Evolutionary conservation across 2,888 invertebrate genomes (phyloP).

Genomic region (Cacoxenus indagator): DNA sequence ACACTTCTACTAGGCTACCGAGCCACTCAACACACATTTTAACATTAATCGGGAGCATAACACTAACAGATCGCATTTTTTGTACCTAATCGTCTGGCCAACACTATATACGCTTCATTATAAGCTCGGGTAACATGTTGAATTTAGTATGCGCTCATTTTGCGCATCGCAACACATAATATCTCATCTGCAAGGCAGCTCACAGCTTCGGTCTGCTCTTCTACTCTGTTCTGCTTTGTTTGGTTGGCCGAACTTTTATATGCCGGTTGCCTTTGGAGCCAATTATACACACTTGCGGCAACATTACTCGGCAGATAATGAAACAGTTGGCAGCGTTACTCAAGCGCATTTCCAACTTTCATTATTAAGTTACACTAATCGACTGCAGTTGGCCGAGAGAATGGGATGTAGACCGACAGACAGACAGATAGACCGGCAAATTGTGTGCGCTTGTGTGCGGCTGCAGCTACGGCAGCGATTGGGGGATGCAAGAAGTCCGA

Average conservation of each 20-base stretch:
- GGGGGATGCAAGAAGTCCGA: not conserved
- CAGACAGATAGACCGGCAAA: not conserved
- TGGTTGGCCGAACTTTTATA: not conserved
- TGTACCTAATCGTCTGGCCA: not conserved
- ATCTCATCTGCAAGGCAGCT: too few species aligned
- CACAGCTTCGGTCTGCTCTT: too few species aligned
- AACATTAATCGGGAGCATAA: too few species aligned
- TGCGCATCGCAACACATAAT: not conserved
- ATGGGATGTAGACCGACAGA: too few species aligned
- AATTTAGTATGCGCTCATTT: slow-evolving; percentile 14
- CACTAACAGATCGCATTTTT: not conserved
- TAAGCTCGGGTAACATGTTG: not conserved
- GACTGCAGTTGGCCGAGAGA: not conserved
- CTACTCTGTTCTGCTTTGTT: too few species aligned
- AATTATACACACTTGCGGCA: slow-evolving; percentile 12
- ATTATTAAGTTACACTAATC: slow-evolving; percentile 6
- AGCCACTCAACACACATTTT: too few species aligned
- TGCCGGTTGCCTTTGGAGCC: slow-evolving; percentile 3
- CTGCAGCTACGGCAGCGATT: not conserved
- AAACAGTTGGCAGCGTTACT: slow-evolving; percentile 8
- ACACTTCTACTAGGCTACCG: too few species aligned
- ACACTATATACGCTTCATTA: not conserved
- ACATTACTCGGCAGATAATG: not conserved
- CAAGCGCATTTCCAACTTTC: not conserved
- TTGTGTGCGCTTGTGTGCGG: not conserved